phyloP scores from a whole-genome alignment of 2,113 vertebrate genomes.

The Calypte anna region DNA sequence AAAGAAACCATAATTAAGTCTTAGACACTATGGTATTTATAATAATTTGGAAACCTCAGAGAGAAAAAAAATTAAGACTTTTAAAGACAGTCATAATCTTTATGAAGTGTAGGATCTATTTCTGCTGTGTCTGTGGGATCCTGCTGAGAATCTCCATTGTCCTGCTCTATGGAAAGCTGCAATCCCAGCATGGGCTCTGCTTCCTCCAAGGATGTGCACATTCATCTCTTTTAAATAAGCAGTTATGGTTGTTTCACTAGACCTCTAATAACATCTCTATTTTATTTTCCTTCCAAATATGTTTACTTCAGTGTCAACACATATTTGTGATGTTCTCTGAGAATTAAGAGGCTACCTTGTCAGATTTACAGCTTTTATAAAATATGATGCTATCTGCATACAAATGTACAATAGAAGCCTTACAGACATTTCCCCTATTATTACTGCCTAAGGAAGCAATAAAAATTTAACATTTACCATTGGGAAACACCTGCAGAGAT shows the following conservation, averaged over 20 bases:
- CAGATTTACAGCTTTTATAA: conserved; percentile 56
- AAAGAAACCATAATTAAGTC: not conserved
- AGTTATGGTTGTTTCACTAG: conserved; percentile 40
- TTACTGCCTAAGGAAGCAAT: conserved; percentile 61
- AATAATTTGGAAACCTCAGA: conserved; percentile 15
- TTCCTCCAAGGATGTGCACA: not conserved
- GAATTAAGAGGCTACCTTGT: conserved; percentile 33
- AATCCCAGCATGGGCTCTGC: conserved; percentile 41
- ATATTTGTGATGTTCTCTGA: conserved; percentile 41
- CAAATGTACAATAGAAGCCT: conserved; percentile 5
- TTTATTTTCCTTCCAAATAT: conserved; percentile 53
- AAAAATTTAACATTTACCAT: conserved; percentile 64
- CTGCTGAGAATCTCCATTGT: conserved; percentile 54
- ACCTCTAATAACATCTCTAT: conserved; percentile 48
- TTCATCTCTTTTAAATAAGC: conserved; percentile 35
- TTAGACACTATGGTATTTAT: conserved; percentile 7
- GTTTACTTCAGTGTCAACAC: conserved; percentile 31
- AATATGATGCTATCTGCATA: conserved; percentile 47
- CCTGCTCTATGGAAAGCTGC: conserved; percentile 9
- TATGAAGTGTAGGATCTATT: conserved; percentile 40
- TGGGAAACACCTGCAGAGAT: conserved; percentile 64
- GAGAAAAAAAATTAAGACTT: not conserved
- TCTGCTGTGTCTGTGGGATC: not conserved
- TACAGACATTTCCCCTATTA: conserved; percentile 26
- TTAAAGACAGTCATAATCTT: conserved; percentile 43